Base-by-base conservation (phyloP, 2,888 invertebrate genomes). In the Papilio elwesi region DNA sequence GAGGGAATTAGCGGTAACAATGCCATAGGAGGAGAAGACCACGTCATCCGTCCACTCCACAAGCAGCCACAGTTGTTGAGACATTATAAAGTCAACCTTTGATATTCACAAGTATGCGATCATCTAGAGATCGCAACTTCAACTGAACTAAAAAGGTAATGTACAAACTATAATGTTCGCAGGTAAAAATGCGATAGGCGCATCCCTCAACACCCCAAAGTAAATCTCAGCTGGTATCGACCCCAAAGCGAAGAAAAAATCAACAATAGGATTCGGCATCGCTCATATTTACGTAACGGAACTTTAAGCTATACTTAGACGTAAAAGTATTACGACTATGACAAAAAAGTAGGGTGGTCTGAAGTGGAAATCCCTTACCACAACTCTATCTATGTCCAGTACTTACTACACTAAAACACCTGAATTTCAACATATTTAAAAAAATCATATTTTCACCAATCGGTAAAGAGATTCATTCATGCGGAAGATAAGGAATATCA, bases 1-100 rank as follows among this genome's bases (percentile, higher is more conserved):
- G 69, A 82, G 68, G 6, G 79, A 81, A 59, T 85, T 81, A 10
- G 82, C 74, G 74, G 84, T 84, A 7, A 90, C 84, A 1, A 90
- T 81, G 63, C 82, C 84, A 76, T 90, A 90, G 16, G 80, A 78
- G 8, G 89, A 83, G 64, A 86, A 86, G 12, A 85, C 75, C 2
- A 76, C 79, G 43, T 87, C 85, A 10, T 89, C 87, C 51, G 86
- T 78, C 88, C 88, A 90, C 76, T 90, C 88, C 3, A 90, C 86
- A n/a, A 91, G 81, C 9, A 90, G 75, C 90, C 90, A 91, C 55
- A 84, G 71, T 11, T 80, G 78, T 65, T 80, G 81, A 76, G 82
- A 78, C 89, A 89, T 90, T 75, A 74, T 79, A 26, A 70, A 73
- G 70, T 11, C 68, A 63, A 71, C 36, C 67, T 75, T 52, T 70